phyloP scores from a whole-genome alignment of 2,797 vertebrate species.

The Lophius americanus region DNA sequence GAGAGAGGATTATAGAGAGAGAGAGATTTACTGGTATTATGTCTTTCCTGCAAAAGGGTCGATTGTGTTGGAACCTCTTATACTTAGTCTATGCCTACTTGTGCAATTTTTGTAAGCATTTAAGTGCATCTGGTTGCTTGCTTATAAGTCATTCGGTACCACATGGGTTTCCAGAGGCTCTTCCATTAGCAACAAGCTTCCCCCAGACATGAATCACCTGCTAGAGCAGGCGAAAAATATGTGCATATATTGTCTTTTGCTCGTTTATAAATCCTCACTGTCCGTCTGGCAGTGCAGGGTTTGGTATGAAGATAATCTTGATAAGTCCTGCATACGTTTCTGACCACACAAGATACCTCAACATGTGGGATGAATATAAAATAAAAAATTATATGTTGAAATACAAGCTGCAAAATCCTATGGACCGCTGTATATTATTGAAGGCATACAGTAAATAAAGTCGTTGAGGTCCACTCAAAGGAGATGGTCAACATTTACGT shows the following conservation, averaged over 20 bases:
- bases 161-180: not conserved
- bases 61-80: no score
- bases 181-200: not conserved
- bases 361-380: not conserved
- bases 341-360: slow-evolving; percentile 2
- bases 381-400: slow-evolving; percentile 6
- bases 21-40: no score
- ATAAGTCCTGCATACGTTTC: not conserved
- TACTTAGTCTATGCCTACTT: no score
- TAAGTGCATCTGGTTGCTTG: no score
- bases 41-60: no score
- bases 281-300: not conserved
- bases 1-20: no score
- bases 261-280: not conserved
- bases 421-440: not conserved
- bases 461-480: not conserved
- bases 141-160: no score
- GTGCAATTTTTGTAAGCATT: no score
- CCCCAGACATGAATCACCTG: no score
- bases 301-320: not conserved
- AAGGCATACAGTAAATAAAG: not conserved
- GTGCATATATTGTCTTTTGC: not conserved
- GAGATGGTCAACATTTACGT: not conserved
- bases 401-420: not conserved
- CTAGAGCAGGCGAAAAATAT: not conserved